Conservation (phyloP, 2,113 vertebrate species). For the Cathartes aura region DNA sequence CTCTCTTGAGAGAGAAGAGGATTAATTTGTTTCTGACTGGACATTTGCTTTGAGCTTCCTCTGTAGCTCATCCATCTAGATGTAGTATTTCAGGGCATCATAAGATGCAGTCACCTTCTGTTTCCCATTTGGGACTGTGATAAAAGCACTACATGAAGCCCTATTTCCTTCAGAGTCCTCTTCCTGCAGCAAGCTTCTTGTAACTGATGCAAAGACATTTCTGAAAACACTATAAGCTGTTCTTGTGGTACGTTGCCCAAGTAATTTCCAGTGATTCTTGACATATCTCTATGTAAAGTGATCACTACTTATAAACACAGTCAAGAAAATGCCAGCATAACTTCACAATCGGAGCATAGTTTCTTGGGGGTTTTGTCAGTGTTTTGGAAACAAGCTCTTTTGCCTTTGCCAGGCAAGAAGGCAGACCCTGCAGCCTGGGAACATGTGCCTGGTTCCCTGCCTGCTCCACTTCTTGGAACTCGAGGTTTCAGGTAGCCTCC, state of each 20-base stretch:
- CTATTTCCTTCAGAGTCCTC: neutral
- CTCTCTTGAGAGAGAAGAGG: neutral
- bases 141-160: neutral
- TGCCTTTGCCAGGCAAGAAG: slow-evolving; percentile 5
- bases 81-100: neutral
- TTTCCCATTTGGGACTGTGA: neutral
- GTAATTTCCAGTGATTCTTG: slow-evolving; percentile 32
- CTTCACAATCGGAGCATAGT: neutral
- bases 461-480: neutral
- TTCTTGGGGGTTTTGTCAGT: neutral
- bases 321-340: slow-evolving; percentile 25
- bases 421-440: neutral
- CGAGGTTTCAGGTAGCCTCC: neutral
- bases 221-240: neutral
- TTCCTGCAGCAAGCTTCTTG: neutral
- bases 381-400: slow-evolving; percentile 40
- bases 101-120: neutral
- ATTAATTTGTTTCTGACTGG: neutral
- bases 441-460: neutral
- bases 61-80: neutral
- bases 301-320: slow-evolving; percentile 35
- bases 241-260: neutral
- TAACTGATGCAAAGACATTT: neutral
- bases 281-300: neutral
- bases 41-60: neutral